phyloP scores from a whole-genome alignment of 1,140 invertebrate genomes.

The Rhyacophila brunnea region DNA sequence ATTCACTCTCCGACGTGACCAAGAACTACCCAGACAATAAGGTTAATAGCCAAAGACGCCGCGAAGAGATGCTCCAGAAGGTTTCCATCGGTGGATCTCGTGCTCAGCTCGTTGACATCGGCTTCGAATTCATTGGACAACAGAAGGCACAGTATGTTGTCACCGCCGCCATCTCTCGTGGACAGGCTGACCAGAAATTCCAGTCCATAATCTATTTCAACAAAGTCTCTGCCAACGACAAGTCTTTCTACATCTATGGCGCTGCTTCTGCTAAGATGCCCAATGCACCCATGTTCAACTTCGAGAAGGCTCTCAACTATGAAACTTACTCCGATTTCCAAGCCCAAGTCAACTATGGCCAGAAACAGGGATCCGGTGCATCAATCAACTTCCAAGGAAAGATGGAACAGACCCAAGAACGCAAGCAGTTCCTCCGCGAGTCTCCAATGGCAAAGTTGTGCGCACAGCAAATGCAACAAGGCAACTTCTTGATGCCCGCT shows the following conservation, averaged over 20 bases:
- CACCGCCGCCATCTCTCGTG: conserved; percentile 53
- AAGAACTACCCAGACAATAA: conserved; percentile 33
- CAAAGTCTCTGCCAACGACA: conserved; percentile 39
- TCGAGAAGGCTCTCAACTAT: conserved; percentile 51
- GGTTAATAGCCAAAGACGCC: conserved; percentile 47
- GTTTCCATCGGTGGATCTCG: conserved; percentile 51
- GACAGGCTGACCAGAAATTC: conserved; percentile 54
- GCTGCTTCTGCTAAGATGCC: conserved; percentile 44
- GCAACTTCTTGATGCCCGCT: conserved; percentile 52
- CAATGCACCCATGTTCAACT: conserved; percentile 50
- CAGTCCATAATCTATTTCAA: conserved; percentile 48
- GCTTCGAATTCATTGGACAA: conserved; percentile 51
- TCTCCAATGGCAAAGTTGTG: conserved; percentile 48
- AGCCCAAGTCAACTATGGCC: conserved; percentile 52
- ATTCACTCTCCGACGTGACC: conserved; percentile 5
- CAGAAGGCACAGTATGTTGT: conserved; percentile 47
- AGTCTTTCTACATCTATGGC: conserved; percentile 46
- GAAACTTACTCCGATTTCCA: conserved; percentile 51
- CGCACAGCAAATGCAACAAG: conserved; percentile 49
- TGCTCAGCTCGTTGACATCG: conserved; percentile 51
- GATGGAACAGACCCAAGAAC: conserved; percentile 50
- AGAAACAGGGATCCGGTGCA: conserved; percentile 35
- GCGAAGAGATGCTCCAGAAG: conserved; percentile 52
- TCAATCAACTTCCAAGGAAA: conserved; percentile 49
- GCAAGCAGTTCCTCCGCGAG: conserved; percentile 49